Evolutionary conservation across 2,888 invertebrate genomes (phyloP), one percentile per base, ranked within the genome.

Genomic region (Aplocera efformata): DNA sequence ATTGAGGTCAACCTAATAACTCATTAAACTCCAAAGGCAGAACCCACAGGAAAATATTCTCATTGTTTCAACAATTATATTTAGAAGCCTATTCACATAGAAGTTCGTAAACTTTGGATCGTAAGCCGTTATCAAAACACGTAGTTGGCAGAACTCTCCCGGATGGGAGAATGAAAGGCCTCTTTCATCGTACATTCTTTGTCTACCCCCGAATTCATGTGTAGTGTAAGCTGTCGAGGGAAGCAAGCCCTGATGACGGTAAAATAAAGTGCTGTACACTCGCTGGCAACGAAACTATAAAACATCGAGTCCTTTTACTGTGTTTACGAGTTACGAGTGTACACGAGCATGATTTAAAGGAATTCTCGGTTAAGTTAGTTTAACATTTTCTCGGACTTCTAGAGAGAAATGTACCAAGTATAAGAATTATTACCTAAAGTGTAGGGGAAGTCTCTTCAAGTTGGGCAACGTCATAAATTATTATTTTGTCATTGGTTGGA

Each of bases 191-290:
- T 60, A 60, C 68, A 56, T 60, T 72, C 78, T 77, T 76, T 77
- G 76, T 76, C 69, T 77, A 69, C 68, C 66, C 69, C 75, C 75
- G 70, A 77, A 77, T 74, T 76, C 74, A 74, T 72, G 72, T 72
- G 70, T 68, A 71, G 30, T 32, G 30, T 30, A 32, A 68, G 72
- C 69, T 71, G 70, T 67, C 72, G 66, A 61, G 69, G 66, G 67
- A 67, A 57, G 54, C 54, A 55, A 42, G 58, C 58, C 53, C 49
- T 61, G 69, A 64, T 65, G 73, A 63, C 59, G 72, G 64, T 64
- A 72, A 76, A 74, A 72, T 71, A 68, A 71, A 69, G 70, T 69
- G 65, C 60, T 62, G 58, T 70, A 68, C 66, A 71, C 65, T 72
- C 52, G 42, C 60, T 59, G 61, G 60, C 58, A 62, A 48, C 40